Conservation (phyloP, 2,888 invertebrate genomes). For the Strigamia crassipes region DNA sequence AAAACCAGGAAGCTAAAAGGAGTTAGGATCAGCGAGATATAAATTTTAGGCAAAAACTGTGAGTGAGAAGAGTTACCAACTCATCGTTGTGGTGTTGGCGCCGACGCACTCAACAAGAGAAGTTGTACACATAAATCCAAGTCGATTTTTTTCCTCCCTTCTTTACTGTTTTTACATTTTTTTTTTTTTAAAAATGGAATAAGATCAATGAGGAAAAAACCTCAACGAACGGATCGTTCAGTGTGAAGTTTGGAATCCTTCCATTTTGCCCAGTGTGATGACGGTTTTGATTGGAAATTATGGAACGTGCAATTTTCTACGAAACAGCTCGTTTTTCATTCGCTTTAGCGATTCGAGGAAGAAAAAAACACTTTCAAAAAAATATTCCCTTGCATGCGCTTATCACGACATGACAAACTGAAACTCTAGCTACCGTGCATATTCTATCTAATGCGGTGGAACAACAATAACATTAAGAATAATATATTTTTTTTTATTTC, state of each 20-base stretch:
- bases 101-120: not conserved
- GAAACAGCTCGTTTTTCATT: not conserved
- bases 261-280: not conserved
- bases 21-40: not conserved
- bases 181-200: not conserved
- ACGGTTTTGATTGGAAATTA: conserved; percentile 28
- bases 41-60: conserved; percentile 1
- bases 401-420: conserved; percentile 5
- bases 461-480: too few species aligned
- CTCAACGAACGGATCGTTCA: not conserved
- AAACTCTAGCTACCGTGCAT: not conserved
- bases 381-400: not conserved
- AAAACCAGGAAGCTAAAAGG: not conserved
- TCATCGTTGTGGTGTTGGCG: conserved; percentile 3
- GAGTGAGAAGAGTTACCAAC: not conserved
- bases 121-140: not conserved
- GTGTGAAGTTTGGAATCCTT: conserved; percentile 17
- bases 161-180: not conserved
- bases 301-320: not conserved
- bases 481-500: too few species aligned
- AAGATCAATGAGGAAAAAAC: not conserved
- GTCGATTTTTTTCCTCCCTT: not conserved
- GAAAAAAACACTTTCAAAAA: too few species aligned
- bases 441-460: not conserved
- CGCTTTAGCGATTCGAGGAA: not conserved